Percentiles rank a stretch among this genome's conserved stretches.
These are phyloP conservation scores for Nebria ingens DNA, from an alignment of 1,140 invertebrate species.

Conservation along the genomic window DNA sequence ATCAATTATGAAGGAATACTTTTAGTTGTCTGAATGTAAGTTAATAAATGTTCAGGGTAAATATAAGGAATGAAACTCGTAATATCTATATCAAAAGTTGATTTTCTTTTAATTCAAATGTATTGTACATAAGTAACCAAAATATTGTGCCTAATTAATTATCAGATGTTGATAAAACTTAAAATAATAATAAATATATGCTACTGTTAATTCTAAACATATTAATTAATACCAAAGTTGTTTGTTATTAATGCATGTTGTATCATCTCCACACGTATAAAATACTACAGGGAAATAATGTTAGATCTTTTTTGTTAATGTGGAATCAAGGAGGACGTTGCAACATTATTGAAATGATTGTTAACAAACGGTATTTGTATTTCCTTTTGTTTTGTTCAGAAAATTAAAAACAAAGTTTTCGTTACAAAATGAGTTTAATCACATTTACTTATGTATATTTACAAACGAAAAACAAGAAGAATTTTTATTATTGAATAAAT, in stretches of 20 bases:
- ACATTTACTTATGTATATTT: conserved; percentile 1
- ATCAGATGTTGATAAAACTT: conserved; percentile 3
- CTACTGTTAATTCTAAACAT: neutral
- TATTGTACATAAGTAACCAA: conserved; percentile 6
- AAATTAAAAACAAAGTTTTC: no score
- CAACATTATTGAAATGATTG: no score
- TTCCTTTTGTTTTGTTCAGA: no score
- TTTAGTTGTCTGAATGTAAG: no score
- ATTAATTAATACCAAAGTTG: no score
- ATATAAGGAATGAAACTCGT: no score
- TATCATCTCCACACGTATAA: neutral
- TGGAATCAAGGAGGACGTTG: neutral
- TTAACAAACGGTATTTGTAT: no score
- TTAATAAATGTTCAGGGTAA: no score
- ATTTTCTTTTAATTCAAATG: neutral
- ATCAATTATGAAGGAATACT: no score
- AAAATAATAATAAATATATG: conserved; percentile 8
- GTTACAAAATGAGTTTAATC: conserved; percentile 8
- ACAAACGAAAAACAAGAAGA: conserved; percentile 6
- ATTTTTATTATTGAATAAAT: neutral
- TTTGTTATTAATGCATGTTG: no score
- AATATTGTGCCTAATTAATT: neutral
- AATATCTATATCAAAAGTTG: neutral
- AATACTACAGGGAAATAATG: neutral
- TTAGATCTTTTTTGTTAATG: neutral